A percentile compares a stretch with the other conserved stretches of the same genome.
These are phyloP conservation scores for Hiodon alosoides DNA, from an alignment of 2,113 vertebrate species.

Conservation along the genomic window DNA sequence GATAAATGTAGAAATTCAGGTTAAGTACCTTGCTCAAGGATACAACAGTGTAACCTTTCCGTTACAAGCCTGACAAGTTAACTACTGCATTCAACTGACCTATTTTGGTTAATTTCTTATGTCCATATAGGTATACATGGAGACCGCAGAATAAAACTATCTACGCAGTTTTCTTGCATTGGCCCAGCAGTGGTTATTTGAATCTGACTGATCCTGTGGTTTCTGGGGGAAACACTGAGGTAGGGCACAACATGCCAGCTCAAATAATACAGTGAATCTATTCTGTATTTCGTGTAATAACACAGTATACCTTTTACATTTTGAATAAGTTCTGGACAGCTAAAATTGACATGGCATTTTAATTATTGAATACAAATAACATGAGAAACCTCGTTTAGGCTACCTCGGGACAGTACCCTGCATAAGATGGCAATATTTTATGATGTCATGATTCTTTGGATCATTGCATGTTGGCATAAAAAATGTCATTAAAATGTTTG, in stretches of 20 bases:
- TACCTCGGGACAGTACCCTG: background rate
- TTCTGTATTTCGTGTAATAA: no score
- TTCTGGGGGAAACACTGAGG: conserved; percentile 63
- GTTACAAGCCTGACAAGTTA: background rate
- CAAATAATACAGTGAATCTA: background rate
- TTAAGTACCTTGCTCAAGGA: background rate
- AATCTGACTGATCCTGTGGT: conserved; percentile 66
- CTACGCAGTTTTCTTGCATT: conserved; percentile 77
- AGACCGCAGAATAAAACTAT: conserved; percentile 62
- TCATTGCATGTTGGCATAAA: no score
- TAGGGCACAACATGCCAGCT: conserved; percentile 43
- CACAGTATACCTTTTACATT: background rate
- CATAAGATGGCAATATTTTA: no score
- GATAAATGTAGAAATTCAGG: no score
- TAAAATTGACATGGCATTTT: background rate
- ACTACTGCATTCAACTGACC: background rate
- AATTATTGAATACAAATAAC: background rate
- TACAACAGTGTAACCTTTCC: background rate
- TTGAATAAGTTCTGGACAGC: background rate
- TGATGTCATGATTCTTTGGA: no score
- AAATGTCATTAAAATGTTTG: no score
- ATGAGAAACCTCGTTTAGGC: background rate
- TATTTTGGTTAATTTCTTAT: background rate
- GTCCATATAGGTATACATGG: conserved; percentile 76
- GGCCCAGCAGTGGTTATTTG: conserved; percentile 69